Evolutionary conservation across 2,888 invertebrate genomes (phyloP), one percentile per base, ranked within the genome.

Genomic region (Xylota sylvarum): DNA sequence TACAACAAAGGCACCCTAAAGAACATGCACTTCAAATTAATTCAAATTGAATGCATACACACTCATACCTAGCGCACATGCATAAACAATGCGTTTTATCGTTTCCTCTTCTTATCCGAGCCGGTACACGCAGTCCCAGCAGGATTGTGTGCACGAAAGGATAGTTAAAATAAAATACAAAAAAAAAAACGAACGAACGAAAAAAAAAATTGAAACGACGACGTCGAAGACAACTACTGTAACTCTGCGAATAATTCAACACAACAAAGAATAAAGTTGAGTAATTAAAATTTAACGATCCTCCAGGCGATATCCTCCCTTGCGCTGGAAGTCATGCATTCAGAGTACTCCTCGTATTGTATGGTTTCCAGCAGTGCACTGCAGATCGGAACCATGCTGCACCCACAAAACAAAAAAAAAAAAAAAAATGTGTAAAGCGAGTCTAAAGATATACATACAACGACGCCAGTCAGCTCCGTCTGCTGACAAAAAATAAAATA

Each of bases 241-340:
- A 82, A 82, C 60, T 62, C 81, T 76, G 81, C 85, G 77, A 82
- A 86, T 82, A 82, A 86, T 82, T 82, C 69, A 82, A 78, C 77
- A 69, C 86, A 86, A 82, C 86, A 86, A 86, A 82, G 82, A 86
- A 86, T 78, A 82, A 86, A 86, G 86, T 86, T 86, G 82, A 86
- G 86, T 86, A 86, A 86, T 86, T 86, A 86, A 86, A 86, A 73
- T 86, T 86, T 82, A 86, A 86, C 86, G 86, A 86, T 86, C 82
- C 86, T 82, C 86, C 72, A 69, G 73, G 82, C 86, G 73, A 82
- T 82, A 85, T 82, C 77, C 81, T 60, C 70, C 52, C 76, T 76
- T 43, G 52, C 48, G 56, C 43, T 76, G 74, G 19, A 70, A 85
- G 58, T 80, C 84, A 70, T 80, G 70, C 64, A 80, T 74, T 76